Percentiles rank a stretch among this genome's conserved stretches.
phyloP scores from a whole-genome alignment of 2,888 invertebrate genomes.

The Drosophila anomalata region DNA sequence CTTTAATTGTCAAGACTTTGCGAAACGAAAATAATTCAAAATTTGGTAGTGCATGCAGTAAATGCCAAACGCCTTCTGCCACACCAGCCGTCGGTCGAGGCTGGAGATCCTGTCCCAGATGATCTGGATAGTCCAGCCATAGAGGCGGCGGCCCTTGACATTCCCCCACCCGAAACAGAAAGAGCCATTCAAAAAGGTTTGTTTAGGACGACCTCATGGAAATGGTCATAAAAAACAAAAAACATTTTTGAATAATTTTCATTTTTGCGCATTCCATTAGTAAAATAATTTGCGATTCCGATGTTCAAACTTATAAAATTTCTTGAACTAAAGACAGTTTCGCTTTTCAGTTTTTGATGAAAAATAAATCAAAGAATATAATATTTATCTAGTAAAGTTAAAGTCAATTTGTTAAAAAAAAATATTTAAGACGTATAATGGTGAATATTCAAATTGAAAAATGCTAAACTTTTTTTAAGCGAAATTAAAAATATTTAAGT shows the following conservation, averaged over 20 bases:
- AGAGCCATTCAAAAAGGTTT: conserved; percentile 72
- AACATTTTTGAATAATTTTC: background rate
- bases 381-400: too few relatives aligned
- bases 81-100: conserved; percentile 68
- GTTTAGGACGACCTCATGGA: background rate
- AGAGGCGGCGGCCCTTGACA: conserved; percentile 80
- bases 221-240: background rate
- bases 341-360: too few relatives aligned
- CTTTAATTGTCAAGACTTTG: background rate
- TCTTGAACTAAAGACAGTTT: too few relatives aligned
- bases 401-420: too few relatives aligned
- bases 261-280: too few relatives aligned
- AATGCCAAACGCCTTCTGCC: conserved; percentile 79
- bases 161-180: conserved; percentile 61
- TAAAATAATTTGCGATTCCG: too few relatives aligned
- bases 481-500: too few relatives aligned
- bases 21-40: background rate
- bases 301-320: too few relatives aligned
- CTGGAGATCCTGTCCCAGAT: conserved; percentile 68
- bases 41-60: conserved; percentile 80
- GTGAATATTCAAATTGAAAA: too few relatives aligned
- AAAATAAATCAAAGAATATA: too few relatives aligned
- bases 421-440: too few relatives aligned
- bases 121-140: conserved; percentile 82
- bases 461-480: too few relatives aligned